Base-by-base conservation (phyloP, 2,797 vertebrate species). In the Channa striata region DNA sequence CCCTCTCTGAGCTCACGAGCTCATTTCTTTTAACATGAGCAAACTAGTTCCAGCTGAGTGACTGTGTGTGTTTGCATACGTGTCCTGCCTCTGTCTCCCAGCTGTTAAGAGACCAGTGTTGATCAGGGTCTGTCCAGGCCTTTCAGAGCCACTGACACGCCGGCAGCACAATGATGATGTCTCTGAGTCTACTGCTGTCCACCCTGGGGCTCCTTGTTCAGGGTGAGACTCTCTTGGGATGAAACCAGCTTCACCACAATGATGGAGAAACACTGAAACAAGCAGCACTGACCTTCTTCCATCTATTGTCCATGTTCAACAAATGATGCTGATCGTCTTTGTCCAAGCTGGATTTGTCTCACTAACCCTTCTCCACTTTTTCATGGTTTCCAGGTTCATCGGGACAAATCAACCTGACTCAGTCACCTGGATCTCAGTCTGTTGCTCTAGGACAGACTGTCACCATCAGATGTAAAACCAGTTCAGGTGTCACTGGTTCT, bases 131-230 rank as follows among this genome's bases (percentile, higher is more conserved):
- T 75, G 65, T 74, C 19, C 71, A 53, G 58, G 47, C 36, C 58
- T 53, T 68, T 61, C 58, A 68, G 33, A 74, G 56, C 34, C 60
- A 68, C 67, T 44, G 59, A 79, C 66, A 57, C 57, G 34, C 66
- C 61, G 23, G 36, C 66, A 81, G 60, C 56, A 77, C 62, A 62
- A 74, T 51, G 58, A 82, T 71, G 68, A 82, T 63, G 62, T 59
- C 61, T 49, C 61, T 67, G 66, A 48, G 57, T 74, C 67, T 68
- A 44, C 74, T 74, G 70, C 74, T 82, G 66, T 54, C 49, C 19
- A 68, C 68, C 50, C 62, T 78, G 62, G 80, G 58, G 46, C 59
- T 62, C 63, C 43, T 66, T 20, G 58, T 60, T 48, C 58, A 60
- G 44, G 59, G 59, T 60, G 33, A 48, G 59, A 20, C 13, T 48